phyloP scores from a whole-genome alignment of 2,113 vertebrate genomes.

The Caranx ignobilis region DNA sequence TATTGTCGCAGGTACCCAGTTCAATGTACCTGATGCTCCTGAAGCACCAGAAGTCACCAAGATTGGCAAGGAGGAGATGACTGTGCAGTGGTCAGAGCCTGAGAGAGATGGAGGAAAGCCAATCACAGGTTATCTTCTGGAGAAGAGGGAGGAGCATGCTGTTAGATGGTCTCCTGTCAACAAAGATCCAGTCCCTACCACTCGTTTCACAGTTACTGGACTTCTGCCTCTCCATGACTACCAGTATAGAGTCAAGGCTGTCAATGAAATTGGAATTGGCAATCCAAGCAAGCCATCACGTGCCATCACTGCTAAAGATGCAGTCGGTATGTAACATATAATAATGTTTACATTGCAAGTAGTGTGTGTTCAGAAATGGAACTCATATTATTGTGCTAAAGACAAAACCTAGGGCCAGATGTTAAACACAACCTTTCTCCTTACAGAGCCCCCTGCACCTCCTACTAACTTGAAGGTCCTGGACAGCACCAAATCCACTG shows the following conservation, averaged over 20 bases:
- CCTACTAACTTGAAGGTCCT: constrained; percentile 92
- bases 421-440: constrained; percentile 25
- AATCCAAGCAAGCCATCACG: constrained; percentile 93
- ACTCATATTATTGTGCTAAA: background rate
- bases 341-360: background rate
- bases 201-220: constrained; percentile 91
- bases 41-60: constrained; percentile 94
- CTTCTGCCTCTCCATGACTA: constrained; percentile 95
- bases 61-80: constrained; percentile 95
- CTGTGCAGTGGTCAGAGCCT: constrained; percentile 94
- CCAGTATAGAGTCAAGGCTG: constrained; percentile 97
- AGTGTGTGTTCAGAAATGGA: background rate
- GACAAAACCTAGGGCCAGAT: background rate
- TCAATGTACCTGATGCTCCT: constrained; percentile 90
- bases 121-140: constrained; percentile 94
- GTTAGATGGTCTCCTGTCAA: constrained; percentile 93
- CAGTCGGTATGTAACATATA: constrained; percentile 88
- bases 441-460: constrained; percentile 93
- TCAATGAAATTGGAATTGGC: constrained; percentile 96
- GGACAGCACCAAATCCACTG: constrained; percentile 92
- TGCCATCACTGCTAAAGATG: constrained; percentile 92
- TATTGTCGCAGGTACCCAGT: constrained; percentile 94
- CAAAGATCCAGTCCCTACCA: constrained; percentile 89
- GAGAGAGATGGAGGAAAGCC: constrained; percentile 95
- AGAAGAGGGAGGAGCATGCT: constrained; percentile 93